Evolutionary conservation across 30 jellyfish, hydroid and myxozoan genomes (phyloP).

Genomic region (Aurelia aurita): DNA sequence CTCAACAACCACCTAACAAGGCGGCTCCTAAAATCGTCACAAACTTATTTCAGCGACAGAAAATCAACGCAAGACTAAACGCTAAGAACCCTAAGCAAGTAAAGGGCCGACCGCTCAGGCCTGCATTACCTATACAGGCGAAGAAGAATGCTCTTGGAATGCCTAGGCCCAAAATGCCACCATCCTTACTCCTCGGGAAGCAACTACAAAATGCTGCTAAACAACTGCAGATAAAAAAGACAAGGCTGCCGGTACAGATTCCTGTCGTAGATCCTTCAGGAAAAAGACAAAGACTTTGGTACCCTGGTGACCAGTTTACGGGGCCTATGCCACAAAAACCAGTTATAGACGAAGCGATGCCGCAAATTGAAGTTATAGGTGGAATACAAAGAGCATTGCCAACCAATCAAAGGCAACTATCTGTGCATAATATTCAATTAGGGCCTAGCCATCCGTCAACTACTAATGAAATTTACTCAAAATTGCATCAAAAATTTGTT

Average conservation of each 20-base stretch:
- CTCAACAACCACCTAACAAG: no score
- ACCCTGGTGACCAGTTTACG: slow-evolving; percentile 45
- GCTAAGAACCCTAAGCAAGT: no score
- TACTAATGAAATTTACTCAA: slow-evolving; percentile 2
- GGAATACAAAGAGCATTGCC: slow-evolving; percentile 41
- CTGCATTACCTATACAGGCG: no score
- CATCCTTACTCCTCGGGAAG: background rate
- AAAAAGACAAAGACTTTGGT: slow-evolving; percentile 68
- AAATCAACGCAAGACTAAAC: no score
- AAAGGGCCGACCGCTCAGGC: no score
- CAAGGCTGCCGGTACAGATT: background rate
- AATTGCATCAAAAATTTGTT: slow-evolving; percentile 19
- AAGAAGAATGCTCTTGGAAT: background rate
- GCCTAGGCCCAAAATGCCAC: background rate
- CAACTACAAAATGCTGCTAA: background rate
- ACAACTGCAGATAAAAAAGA: background rate
- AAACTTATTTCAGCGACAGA: no score
- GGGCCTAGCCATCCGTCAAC: slow-evolving; percentile 40
- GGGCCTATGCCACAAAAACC: background rate
- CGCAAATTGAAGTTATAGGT: background rate
- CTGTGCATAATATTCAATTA: slow-evolving; percentile 7
- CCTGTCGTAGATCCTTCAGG: slow-evolving; percentile 2
- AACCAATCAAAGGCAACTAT: slow-evolving; percentile 7
- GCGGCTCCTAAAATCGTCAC: no score
- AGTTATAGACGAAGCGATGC: background rate